Base-by-base conservation (phyloP, 2,888 invertebrate genomes). In the Drosophila emarginata region DNA sequence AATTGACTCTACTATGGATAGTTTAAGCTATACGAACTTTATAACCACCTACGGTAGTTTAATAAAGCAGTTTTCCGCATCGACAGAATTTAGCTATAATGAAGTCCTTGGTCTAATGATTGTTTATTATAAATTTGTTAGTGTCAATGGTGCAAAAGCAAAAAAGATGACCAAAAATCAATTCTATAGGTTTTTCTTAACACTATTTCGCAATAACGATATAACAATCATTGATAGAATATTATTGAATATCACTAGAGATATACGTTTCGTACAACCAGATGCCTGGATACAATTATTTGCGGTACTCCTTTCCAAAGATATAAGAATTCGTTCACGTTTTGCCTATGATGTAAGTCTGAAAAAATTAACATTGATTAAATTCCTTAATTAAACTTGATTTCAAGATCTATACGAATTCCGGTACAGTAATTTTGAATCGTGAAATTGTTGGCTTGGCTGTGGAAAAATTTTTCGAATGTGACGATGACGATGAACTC, bases 121-220 rank as follows among this genome's bases (percentile, higher is more conserved):
- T 60, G 92, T 93, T 32, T 93, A 93, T 76, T 92, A 93, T 72
- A 93, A 93, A 76, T 90, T 93, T 62, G 91, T 91, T 36, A 90
- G 92, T 65, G 89, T 90, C 72, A 93, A 93, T 74, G 91, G 91
- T 0, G 87, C 89, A 7, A 79, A 89, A 28, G 88, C 91, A 61
- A 89, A 89, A 51, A 89, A 90, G 12, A 92, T 93, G 80, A 92
- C 92, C 6, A 92, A 92, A 69, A 87, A 91, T 15, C 94, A 95
- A 89, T 94, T 95, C 74, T 91, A 94, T 23, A 94, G 94, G 66
- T 92, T 95, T 0, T 91, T 95, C 0, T 94, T 95, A 78, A 93
- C 93, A 1, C 93, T 94, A 0, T 94, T 96, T 58, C 94, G 95
- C 15, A 95, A 96, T 93, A 95, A 95, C 0, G 95, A 96, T 82